Conservation (phyloP, 2,113 vertebrate genomes). For the Anseranas semipalmata region DNA sequence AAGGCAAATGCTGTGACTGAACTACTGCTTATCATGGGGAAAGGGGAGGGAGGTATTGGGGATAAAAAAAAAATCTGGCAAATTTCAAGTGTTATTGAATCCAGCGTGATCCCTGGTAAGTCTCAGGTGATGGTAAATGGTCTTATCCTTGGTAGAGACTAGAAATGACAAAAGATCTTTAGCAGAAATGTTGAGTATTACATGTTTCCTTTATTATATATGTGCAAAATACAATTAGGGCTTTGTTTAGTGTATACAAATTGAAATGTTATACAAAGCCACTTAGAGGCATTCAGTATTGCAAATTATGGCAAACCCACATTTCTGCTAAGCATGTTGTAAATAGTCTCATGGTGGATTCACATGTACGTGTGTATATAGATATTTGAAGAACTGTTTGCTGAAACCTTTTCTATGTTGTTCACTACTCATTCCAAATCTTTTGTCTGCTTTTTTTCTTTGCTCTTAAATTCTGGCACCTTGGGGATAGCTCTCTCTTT, state of each 20-base stretch:
- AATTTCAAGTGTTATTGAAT: neutral
- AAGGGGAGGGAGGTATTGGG: neutral
- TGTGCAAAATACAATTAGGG: neutral
- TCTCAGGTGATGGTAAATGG: neutral
- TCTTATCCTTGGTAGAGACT: neutral
- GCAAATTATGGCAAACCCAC: neutral
- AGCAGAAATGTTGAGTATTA: too few species aligned
- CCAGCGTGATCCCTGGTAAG: neutral
- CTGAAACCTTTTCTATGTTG: neutral
- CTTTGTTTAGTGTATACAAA: neutral
- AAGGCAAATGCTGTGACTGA: neutral
- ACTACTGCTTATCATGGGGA: neutral
- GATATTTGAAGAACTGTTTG: neutral
- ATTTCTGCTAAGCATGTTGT: neutral
- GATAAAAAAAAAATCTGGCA: neutral
- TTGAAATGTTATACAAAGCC: neutral
- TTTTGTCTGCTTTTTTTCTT: neutral
- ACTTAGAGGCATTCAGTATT: neutral
- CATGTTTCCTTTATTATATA: neutral
- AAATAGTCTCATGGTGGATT: neutral
- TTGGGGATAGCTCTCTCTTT: neutral
- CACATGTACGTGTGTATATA: neutral
- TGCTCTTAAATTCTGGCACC: neutral
- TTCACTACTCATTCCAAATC: neutral
- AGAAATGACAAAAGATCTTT: neutral